Base-by-base conservation (phyloP, 2,113 vertebrate species). In the Phodopus roborovskii region DNA sequence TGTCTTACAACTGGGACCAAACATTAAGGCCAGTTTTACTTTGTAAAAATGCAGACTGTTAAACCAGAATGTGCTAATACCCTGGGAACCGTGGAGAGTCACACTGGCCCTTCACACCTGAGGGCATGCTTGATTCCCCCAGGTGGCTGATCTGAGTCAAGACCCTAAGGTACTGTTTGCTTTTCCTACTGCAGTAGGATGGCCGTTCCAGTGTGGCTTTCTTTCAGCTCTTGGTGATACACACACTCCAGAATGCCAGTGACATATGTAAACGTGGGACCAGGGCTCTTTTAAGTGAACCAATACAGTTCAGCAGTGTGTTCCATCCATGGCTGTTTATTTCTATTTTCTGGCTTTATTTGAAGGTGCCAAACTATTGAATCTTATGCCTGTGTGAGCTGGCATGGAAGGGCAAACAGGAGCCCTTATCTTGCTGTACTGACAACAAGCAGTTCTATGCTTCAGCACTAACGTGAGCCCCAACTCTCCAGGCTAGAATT, bases 261-360 rank as follows among this genome's bases (percentile, higher is more conserved):
- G 83, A 81, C 60, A 81, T 12, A 88, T 16, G 91, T 1, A 62
- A 95, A 68, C 30, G 62, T 16, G 36, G 85, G 74, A 48, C 88
- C 93, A 75, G 53, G 78, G 56, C 50, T 78, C 79, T n/a, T 58
- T 45, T 62, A 94, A 96, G 93, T 30, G 94, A 94, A 73, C 42
- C 90, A 92, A 83, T 30, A 48, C 81, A 68, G 93, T 85, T 64
- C 91, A 70, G 45, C 5, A 3, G 28, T 20, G n/a, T 30, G 8
- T 64, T 26, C 30, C 53, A 64, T 71, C 22, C 12, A 6, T 22
- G 70, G 39, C 68, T 96, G 42, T 81, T 92, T 75, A 78, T 84
- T 94, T 92, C 85, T 88, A 39, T 92, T 89, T 90, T 68, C 45
- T 75, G 88, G 88, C 70, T 96, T 91, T 79, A 71, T 83, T 92